Conservation (phyloP, 1,140 invertebrate species). For the Pogonomyrmex barbatus region DNA sequence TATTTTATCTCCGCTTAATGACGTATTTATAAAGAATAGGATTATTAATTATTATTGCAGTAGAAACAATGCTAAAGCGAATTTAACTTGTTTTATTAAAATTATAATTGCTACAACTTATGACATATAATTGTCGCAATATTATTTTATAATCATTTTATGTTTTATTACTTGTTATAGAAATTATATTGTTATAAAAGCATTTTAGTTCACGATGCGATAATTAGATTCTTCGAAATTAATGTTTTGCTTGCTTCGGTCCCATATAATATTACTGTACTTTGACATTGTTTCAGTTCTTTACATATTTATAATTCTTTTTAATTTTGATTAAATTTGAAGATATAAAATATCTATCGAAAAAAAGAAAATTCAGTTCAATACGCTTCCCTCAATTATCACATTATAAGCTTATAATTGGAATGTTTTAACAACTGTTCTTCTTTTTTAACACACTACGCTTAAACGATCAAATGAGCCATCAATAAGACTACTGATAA, state of each 20-base stretch:
- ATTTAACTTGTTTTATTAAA: conserved; percentile 30
- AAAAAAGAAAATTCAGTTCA: not conserved
- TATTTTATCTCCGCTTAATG: not conserved
- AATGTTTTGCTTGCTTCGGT: conserved; percentile 15
- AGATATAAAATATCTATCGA: not conserved
- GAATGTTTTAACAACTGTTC: not conserved
- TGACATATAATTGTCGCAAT: not conserved
- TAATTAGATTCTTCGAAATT: conserved; percentile 49
- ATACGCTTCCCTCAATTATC: conserved; percentile 1
- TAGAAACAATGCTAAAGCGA: not conserved
- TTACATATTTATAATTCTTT: not conserved
- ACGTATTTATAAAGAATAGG: not conserved
- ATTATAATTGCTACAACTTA: conserved; percentile 24
- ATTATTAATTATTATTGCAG: conserved; percentile 18
- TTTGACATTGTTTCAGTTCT: conserved; percentile 27
- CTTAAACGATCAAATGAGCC: not conserved
- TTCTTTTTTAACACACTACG: not conserved
- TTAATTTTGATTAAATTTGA: not conserved
- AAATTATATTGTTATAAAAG: conserved; percentile 44
- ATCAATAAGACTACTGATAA: not conserved
- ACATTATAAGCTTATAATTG: not conserved
- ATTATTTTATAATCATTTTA: conserved; percentile 37
- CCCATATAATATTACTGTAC: conserved; percentile 13
- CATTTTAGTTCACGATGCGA: conserved; percentile 39
- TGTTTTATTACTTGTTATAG: conserved; percentile 33